A percentile compares a stretch with the other conserved stretches of the same genome.
phyloP scores from a whole-genome alignment of 2,888 invertebrate species.

The Sphaerophoria rueppellii region DNA sequence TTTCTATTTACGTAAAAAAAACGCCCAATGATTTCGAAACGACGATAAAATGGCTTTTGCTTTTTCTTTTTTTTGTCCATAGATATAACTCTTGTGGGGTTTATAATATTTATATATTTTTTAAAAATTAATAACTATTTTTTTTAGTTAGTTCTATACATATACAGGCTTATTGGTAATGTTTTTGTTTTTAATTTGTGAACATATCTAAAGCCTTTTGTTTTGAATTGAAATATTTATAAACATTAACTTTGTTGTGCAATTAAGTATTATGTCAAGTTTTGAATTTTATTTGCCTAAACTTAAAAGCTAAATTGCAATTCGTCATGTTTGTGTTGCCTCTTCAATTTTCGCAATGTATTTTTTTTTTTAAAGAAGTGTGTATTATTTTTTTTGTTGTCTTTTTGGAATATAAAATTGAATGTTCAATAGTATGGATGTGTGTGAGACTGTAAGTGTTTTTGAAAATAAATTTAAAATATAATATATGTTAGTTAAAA shows the following conservation, averaged over 20 bases:
- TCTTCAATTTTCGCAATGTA: conserved; percentile 34
- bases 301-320: conserved; percentile 68
- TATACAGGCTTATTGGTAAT: conserved; percentile 31
- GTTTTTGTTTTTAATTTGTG: conserved; percentile 22
- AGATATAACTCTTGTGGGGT: conserved; percentile 49
- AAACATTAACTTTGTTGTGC: conserved; percentile 71
- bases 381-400: conserved; percentile 38
- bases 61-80: conserved; percentile 27
- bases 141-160: conserved; percentile 40
- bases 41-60: conserved; percentile 45
- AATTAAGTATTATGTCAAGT: conserved; percentile 66
- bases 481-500: conserved; percentile 75
- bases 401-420: conserved; percentile 34
- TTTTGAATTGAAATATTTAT: conserved; percentile 50
- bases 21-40: conserved; percentile 44
- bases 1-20: conserved; percentile 53
- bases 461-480: conserved; percentile 28
- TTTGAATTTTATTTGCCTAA: conserved; percentile 59
- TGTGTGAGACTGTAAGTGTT: conserved; percentile 29
- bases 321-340: conserved; percentile 17
- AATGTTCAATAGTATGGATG: conserved; percentile 47
- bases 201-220: conserved; percentile 43
- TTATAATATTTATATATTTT: neutral
- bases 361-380: conserved; percentile 47
- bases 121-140: conserved; percentile 31